phyloP scores from a whole-genome alignment of 37 sponge, comb jelly and placozoan genomes.

The Corticium candelabrum region DNA sequence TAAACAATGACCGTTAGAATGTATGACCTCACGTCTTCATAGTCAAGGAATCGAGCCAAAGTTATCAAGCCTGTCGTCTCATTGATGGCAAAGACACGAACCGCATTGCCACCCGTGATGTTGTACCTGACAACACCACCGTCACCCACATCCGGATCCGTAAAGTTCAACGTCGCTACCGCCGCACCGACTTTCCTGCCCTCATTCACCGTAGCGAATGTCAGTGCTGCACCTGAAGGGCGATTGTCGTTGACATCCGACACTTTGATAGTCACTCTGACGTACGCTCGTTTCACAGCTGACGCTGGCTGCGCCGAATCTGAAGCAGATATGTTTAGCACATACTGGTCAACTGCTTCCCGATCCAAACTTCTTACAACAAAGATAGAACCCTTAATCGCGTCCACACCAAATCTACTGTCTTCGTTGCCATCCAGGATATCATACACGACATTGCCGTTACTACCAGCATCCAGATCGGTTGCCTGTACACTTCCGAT shows the following conservation, averaged over 20 bases:
- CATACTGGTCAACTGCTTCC: not conserved
- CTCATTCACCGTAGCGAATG: not conserved
- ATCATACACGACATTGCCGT: not conserved
- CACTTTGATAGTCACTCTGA: not conserved
- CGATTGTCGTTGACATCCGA: not conserved
- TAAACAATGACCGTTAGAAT: slow-evolving; percentile 18
- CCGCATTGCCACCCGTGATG: not conserved
- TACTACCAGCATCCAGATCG: slow-evolving; percentile 27
- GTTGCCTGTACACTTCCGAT: slow-evolving; percentile 26
- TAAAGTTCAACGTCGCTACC: not conserved
- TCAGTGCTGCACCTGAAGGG: not conserved
- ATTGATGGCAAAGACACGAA: too few species aligned
- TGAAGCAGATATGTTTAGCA: not conserved
- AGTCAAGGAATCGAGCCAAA: not conserved
- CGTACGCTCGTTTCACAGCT: not conserved
- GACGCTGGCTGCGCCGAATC: not conserved
- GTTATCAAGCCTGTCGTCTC: too few species aligned
- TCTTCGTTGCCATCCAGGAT: slow-evolving; percentile 1
- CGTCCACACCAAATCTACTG: not conserved
- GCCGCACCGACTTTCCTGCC: not conserved
- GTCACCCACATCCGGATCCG: not conserved
- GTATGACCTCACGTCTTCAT: not conserved
- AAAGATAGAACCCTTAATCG: not conserved
- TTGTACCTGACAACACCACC: not conserved
- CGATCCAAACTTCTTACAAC: not conserved